A percentile compares a stretch with the other conserved stretches of the same genome.
Conservation (phyloP, 2,888 invertebrate species). For the Drosophila yooni region DNA sequence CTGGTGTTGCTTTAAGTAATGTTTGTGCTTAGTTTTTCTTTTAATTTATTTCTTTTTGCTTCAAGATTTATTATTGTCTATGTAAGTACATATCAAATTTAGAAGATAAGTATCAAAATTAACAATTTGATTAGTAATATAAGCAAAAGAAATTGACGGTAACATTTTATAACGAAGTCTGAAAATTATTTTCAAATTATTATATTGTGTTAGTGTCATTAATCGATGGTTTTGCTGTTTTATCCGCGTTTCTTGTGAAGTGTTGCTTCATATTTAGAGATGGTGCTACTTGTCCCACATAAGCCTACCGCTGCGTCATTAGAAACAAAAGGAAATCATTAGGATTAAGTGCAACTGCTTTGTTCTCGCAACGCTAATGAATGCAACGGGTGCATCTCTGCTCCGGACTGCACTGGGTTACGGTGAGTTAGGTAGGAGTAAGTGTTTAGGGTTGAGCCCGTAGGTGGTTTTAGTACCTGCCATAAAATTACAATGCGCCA, state of each 20-base stretch:
- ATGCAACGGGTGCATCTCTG: constrained; percentile 54
- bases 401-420: constrained; percentile 10
- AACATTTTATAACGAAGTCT: neutral
- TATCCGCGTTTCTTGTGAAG: constrained; percentile 39
- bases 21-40: neutral
- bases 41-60: neutral
- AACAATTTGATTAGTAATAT: neutral
- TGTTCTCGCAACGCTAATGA: constrained; percentile 72
- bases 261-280: neutral
- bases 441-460: constrained; percentile 35
- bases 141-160: neutral
- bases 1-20: constrained; percentile 18
- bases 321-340: constrained; percentile 78
- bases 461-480: constrained; percentile 66
- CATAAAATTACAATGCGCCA: constrained; percentile 51
- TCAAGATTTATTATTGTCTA: neutral
- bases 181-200: neutral
- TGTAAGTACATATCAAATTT: neutral
- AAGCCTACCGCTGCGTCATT: constrained; percentile 73
- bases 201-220: neutral
- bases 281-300: constrained; percentile 34
- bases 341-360: constrained; percentile 67
- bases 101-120: neutral
- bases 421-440: constrained; percentile 47
- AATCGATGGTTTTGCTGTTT: constrained; percentile 8